Evolutionary conservation across 2,113 vertebrate species (phyloP), one percentile per base, ranked within the genome.

Genomic region (Maccullochella peelii): DNA sequence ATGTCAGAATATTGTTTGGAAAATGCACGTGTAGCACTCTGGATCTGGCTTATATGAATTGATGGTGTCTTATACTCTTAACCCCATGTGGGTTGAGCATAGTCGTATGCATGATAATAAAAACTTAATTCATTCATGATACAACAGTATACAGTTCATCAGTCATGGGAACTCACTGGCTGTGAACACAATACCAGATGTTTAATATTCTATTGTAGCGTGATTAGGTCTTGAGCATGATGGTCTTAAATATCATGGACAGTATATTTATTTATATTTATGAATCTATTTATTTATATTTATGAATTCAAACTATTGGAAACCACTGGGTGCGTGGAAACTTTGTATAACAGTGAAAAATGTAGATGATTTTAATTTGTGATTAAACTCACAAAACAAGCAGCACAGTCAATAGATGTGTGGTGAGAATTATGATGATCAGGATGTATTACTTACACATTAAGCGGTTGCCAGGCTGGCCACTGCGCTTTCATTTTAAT

Each of bases 401-500:
- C 77, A 40, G 55, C 66, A 59, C 23, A 59, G 66, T 59, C 52
- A 14, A 27, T 4, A 36, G 44, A 77, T 67, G 61, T 61, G 57
- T 42, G 38, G 15, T 14, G 30, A 61, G 40, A 2, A 57, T 42
- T 55, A 50, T 69, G 36, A 77, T 49, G 42, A 77, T 55, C 55
- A n/a, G 54, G 12, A 77, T 40, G 6, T 27, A 61, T 71, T 94
- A 97, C 98, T 99, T 97, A 99, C 98, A 99, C 96, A 27, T 98
- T 99, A 52, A 97, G 93, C 6, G 98, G 98, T 85, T 99, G 98
- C 98, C 98, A 99, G 83, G 98, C 98, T 0, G 98, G 98, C 98
- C 98, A 99, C 91, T 99, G 98, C 0, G 98, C 98, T 96, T 99
- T 99, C 93, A 99, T 98, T 95, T 99, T 99, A 96, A 99, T 98